These are phyloP conservation scores for Nasonia giraulti DNA, from an alignment of 1,140 invertebrate genomes.

Conservation along the genomic window DNA sequence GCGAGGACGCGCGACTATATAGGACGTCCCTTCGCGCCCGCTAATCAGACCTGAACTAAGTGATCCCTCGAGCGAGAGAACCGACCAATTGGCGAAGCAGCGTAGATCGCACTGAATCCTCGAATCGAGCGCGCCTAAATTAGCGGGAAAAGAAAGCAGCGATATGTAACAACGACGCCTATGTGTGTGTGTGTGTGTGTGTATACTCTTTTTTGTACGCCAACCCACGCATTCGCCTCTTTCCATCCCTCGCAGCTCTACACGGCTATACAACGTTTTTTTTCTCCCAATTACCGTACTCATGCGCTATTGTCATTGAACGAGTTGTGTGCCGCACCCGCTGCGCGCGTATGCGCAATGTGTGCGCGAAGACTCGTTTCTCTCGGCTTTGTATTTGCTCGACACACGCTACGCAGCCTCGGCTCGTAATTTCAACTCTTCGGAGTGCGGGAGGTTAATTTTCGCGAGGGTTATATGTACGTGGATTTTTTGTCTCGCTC, in stretches of 20 bases:
- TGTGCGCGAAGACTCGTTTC: background rate
- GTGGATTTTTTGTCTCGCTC: too few relatives aligned
- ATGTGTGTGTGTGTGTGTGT: too few relatives aligned
- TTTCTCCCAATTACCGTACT: slow-evolving; percentile 41
- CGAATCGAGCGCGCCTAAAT: background rate
- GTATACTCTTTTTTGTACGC: too few relatives aligned
- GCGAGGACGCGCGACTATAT: too few relatives aligned
- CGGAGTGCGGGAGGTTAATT: background rate
- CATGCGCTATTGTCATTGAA: slow-evolving; percentile 42
- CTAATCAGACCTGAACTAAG: background rate
- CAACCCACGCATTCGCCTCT: too few relatives aligned
- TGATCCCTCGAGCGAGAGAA: background rate
- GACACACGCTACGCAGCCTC: background rate
- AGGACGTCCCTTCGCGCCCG: background rate
- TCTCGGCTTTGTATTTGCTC: background rate
- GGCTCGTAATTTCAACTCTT: background rate
- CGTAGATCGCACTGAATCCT: background rate
- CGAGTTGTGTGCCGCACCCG: background rate
- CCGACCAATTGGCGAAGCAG: background rate
- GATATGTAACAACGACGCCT: too few relatives aligned
- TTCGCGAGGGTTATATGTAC: background rate
- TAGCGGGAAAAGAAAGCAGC: too few relatives aligned
- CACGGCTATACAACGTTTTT: background rate
- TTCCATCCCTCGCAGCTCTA: background rate
- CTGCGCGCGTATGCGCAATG: too few relatives aligned